These are phyloP conservation scores for Clarias fuscus DNA, from an alignment of 2,797 vertebrate species.

Conservation along the genomic window DNA sequence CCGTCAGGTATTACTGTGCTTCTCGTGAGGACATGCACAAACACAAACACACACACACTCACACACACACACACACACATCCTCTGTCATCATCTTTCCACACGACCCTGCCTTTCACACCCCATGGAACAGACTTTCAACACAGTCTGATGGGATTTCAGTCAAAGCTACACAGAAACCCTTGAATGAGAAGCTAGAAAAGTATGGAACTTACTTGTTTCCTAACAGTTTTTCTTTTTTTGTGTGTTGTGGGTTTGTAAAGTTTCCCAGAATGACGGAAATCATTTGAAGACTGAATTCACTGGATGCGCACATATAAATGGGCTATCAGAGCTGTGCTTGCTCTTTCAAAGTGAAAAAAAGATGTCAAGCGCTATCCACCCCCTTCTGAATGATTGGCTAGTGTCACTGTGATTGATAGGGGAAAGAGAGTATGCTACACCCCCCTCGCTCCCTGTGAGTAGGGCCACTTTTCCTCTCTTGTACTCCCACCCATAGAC, in stretches of 20 bases:
- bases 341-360: not conserved
- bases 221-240: not conserved
- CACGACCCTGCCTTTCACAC: slow-evolving; percentile 16
- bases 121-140: not conserved
- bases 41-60: too few species aligned
- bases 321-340: not conserved
- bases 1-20: not conserved
- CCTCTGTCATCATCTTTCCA: slow-evolving; percentile 12
- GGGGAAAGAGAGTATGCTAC: not conserved
- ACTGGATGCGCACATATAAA: not conserved
- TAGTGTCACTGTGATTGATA: not conserved
- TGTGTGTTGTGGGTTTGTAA: not conserved
- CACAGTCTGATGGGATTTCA: slow-evolving; percentile 6
- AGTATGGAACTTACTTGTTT: not conserved
- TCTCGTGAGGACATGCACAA: not conserved
- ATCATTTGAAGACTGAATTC: not conserved
- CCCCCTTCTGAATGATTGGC: not conserved
- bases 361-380: not conserved
- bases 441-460: not conserved
- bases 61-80: not conserved
- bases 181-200: not conserved
- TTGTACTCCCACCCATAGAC: not conserved
- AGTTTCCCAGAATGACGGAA: not conserved
- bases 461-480: not conserved
- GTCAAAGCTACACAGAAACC: not conserved